These are phyloP conservation scores for Cylindroiulus punctatus DNA, from an alignment of 2,888 invertebrate genomes.

Conservation along the genomic window DNA sequence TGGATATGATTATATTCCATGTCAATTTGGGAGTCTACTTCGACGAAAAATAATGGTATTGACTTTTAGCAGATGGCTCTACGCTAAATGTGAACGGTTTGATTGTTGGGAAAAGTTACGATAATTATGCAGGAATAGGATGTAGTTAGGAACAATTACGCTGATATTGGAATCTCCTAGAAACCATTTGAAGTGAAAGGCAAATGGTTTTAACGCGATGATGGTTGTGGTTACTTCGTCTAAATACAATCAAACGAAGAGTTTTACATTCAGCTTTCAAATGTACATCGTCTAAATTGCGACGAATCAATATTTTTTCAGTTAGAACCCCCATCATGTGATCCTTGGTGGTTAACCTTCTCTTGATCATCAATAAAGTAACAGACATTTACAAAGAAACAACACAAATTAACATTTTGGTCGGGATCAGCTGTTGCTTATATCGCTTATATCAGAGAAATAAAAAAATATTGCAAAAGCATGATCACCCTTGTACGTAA, in stretches of 20 bases:
- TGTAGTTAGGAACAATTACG: constrained; percentile 39
- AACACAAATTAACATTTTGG: neutral
- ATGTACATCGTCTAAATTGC: neutral
- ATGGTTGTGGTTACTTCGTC: neutral
- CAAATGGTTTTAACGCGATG: constrained; percentile 16
- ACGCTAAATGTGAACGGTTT: neutral
- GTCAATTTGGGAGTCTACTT: neutral
- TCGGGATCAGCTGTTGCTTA: too few relatives aligned
- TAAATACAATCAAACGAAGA: constrained; percentile 14
- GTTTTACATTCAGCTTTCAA: constrained; percentile 30
- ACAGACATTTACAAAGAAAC: neutral
- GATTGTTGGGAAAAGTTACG: constrained; percentile 14
- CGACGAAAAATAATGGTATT: neutral
- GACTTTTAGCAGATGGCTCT: neutral
- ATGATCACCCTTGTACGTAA: too few relatives aligned
- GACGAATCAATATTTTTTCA: neutral
- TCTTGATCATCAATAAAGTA: neutral
- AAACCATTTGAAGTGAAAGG: constrained; percentile 12
- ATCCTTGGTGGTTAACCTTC: constrained; percentile 37
- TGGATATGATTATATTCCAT: neutral
- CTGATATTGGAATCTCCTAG: neutral
- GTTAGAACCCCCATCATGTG: neutral
- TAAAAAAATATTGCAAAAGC: too few relatives aligned
- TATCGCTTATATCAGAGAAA: too few relatives aligned
- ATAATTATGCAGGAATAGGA: neutral